A percentile compares a stretch with the other conserved stretches of the same genome.
These are phyloP conservation scores for Peromyscus leucopus DNA, from an alignment of 2,113 vertebrate genomes.

Conservation along the genomic window DNA sequence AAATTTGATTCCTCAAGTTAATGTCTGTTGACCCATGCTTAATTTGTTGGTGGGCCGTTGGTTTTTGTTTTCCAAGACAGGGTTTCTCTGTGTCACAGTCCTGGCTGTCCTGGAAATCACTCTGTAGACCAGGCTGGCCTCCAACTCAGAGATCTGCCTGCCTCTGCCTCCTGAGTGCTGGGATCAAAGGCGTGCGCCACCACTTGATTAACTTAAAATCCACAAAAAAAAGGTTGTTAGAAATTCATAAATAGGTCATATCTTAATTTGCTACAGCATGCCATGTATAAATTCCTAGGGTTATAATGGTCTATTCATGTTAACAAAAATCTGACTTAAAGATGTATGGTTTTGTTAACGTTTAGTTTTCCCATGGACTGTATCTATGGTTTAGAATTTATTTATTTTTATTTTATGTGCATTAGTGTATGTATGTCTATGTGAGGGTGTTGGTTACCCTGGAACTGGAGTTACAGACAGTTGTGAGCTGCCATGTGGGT, in stretches of 20 bases:
- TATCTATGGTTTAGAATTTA: not conserved
- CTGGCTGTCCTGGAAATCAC: not conserved
- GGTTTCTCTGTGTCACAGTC: not conserved
- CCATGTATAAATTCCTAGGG: not conserved
- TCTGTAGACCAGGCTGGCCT: not conserved
- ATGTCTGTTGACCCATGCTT: not conserved
- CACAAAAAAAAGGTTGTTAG: not conserved
- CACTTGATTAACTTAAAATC: not conserved
- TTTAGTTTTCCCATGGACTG: not conserved
- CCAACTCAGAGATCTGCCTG: not conserved
- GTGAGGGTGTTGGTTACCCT: too few relatives aligned
- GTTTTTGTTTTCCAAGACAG: not conserved
- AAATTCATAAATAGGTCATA: not conserved
- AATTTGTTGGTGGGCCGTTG: not conserved
- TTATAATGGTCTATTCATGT: not conserved
- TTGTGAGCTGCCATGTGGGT: too few relatives aligned
- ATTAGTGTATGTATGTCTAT: too few relatives aligned
- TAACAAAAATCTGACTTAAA: not conserved
- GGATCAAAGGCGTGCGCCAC: not conserved
- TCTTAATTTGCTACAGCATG: not conserved
- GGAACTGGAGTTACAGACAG: too few relatives aligned
- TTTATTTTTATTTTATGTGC: not conserved
- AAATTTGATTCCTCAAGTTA: not conserved
- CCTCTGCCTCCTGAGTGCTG: not conserved
- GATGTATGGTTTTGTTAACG: not conserved